Evolutionary conservation across 2,797 vertebrate genomes (phyloP), one percentile per base, ranked within the genome.

Genomic region (Paratrypauchen microcephalus): DNA sequence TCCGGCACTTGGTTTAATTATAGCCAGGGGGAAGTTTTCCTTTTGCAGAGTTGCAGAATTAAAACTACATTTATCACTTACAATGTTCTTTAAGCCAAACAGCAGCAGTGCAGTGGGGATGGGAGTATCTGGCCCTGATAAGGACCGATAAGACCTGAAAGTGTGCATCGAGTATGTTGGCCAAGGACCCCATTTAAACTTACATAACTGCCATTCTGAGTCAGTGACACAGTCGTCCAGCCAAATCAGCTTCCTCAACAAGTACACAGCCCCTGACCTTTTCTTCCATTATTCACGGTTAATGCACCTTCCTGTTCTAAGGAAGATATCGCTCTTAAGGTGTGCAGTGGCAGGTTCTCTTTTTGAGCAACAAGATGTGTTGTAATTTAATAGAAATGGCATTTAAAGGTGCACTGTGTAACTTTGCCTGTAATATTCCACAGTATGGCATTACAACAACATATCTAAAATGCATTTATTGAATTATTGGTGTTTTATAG

Each of bases 171-270:
- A 61, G 61, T 85, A 45, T 69, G 68, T 71, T 65, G 58, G 80
- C 73, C 88, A 90, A 90, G 84, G 82, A 81, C 80, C 74, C 73
- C 66, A 72, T 87, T 84, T 74, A 78, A 28, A 67, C 70, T 84
- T 83, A 80, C 67, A 48, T 79, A 87, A 88, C 66, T 66, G 67
- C 55, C 72, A 64, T 67, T 83, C 79, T 75, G 58, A 86, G 83
- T 89, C 86, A 85, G 71, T 52, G 69, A 72, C 75, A 77, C 73
- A 80, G 83, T 69, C 75, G 72, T 82, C 78, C 47, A 21, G 36
- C 68, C 72, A 74, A 78, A 79, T 71, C 69, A 13, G 75, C 67
- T 75, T 77, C 80, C 76, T 79, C 68, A 36, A 70, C 72, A 83
- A 71, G 56, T 65, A 62, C 66, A 66, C 59, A 68, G 75, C 59